Conservation (phyloP, 1,140 invertebrate species). For the Drosophila willistoni region DNA sequence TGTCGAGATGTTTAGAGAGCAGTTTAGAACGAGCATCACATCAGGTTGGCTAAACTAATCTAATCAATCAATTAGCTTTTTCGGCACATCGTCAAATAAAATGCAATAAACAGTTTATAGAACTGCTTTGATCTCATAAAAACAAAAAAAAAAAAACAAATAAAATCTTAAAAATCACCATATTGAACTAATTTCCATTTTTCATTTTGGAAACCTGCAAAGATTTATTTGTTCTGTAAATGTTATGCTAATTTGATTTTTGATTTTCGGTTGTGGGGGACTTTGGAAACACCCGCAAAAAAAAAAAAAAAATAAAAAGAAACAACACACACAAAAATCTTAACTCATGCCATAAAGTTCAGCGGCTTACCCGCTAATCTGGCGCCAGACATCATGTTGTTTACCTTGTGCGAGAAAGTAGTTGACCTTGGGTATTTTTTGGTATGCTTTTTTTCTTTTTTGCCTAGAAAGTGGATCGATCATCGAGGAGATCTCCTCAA, state of each 20-base stretch:
- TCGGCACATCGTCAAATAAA: slow-evolving; percentile 19
- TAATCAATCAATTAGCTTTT: slow-evolving; percentile 47
- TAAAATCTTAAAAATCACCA: neutral
- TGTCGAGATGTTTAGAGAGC: slow-evolving; percentile 9
- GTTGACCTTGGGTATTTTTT: slow-evolving; percentile 64
- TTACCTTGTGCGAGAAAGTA: slow-evolving; percentile 75
- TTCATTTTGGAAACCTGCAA: slow-evolving; percentile 6
- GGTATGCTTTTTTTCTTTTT: slow-evolving; percentile 17
- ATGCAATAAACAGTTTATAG: slow-evolving; percentile 9
- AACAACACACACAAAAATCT: neutral
- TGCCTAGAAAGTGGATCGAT: slow-evolving; percentile 47
- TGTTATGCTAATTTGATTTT: slow-evolving; percentile 12
- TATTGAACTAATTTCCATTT: slow-evolving; percentile 10
- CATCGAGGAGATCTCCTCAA: neutral
- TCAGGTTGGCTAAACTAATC: slow-evolving; percentile 12
- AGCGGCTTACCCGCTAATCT: slow-evolving; percentile 49
- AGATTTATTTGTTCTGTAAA: slow-evolving; percentile 24
- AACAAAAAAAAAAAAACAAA: neutral
- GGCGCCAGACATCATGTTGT: slow-evolving; percentile 75
- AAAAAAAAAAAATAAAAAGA: neutral
- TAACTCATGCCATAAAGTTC: slow-evolving; percentile 53
- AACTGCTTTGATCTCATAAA: slow-evolving; percentile 2
- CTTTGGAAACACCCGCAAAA: slow-evolving; percentile 3
- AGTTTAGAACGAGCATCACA: neutral
- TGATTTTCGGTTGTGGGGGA: neutral